phyloP scores from a whole-genome alignment of 2,888 invertebrate species.

The Fragum sueziense region DNA sequence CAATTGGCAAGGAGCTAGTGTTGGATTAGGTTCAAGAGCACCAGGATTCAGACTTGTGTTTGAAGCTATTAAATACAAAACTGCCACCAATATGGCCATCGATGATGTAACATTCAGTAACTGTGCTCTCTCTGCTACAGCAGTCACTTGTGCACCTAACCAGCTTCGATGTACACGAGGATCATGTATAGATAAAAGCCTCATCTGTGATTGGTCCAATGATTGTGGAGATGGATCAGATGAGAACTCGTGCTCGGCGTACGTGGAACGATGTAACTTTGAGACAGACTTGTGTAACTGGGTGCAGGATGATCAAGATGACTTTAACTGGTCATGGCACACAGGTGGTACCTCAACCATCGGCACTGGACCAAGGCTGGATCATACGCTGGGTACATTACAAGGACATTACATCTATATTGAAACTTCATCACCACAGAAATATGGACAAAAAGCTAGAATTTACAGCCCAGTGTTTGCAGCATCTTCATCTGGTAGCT shows the following conservation, averaged over 20 bases:
- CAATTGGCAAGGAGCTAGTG: conserved; percentile 71
- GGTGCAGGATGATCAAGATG: conserved; percentile 73
- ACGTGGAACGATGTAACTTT: conserved; percentile 75
- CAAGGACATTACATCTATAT: conserved; percentile 78
- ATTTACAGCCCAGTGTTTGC: conserved; percentile 72
- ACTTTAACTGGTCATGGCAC: conserved; percentile 77
- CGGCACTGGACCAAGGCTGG: conserved; percentile 75
- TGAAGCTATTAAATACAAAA: conserved; percentile 65
- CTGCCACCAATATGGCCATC: conserved; percentile 72
- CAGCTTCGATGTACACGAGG: conserved; percentile 71
- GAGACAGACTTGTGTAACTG: conserved; percentile 77
- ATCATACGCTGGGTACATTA: conserved; percentile 72
- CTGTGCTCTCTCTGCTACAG: conserved; percentile 60
- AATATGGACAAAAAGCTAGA: conserved; percentile 69
- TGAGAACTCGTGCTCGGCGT: conserved; percentile 70
- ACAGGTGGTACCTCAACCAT: conserved; percentile 69
- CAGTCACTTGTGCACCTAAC: conserved; percentile 65
- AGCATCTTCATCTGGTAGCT: conserved; percentile 57
- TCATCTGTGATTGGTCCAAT: conserved; percentile 75
- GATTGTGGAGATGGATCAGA: conserved; percentile 79
- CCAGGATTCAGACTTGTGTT: conserved; percentile 75
- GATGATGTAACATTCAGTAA: conserved; percentile 76
- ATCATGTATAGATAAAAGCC: conserved; percentile 71
- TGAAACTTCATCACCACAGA: conserved; percentile 68
- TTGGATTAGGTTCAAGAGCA: conserved; percentile 66